Percentiles rank a stretch among this genome's conserved stretches.
Evolutionary conservation across 2,797 vertebrate species (phyloP).

Genomic region (Eleutherodactylus coqui): DNA sequence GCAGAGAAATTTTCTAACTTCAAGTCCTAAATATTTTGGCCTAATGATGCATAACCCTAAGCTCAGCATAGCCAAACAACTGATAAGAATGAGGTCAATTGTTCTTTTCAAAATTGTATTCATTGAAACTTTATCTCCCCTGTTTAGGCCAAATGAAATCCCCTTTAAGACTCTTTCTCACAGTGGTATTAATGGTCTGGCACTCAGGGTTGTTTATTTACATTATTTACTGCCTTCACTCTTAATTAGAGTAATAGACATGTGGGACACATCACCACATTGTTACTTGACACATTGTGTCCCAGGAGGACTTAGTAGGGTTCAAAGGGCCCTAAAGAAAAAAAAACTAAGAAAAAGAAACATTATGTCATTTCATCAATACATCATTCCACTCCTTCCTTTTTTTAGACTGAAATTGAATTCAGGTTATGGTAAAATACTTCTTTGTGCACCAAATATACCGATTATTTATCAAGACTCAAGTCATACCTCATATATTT

Average conservation of each 20-base stretch:
- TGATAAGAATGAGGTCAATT: not conserved
- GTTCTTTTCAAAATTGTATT: not conserved
- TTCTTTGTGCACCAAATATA: not conserved
- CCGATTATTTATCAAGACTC: too few species aligned
- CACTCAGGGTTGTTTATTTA: conserved; percentile 18
- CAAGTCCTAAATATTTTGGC: not conserved
- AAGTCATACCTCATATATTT: too few species aligned
- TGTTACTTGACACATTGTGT: conserved; percentile 45
- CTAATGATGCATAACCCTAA: not conserved
- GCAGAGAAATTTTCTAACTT: not conserved
- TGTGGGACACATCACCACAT: conserved; percentile 55
- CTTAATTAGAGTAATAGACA: conserved; percentile 45
- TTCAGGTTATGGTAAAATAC: not conserved
- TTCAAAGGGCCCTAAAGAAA: conserved; percentile 20
- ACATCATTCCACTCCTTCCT: not conserved
- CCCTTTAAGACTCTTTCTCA: not conserved
- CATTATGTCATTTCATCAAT: not conserved
- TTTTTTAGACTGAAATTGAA: not conserved
- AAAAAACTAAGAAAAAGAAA: not conserved
- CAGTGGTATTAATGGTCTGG: not conserved
- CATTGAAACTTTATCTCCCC: not conserved
- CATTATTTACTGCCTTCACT: conserved; percentile 40
- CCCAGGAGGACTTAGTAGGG: conserved; percentile 36
- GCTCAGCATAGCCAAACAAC: not conserved
- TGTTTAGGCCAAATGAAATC: not conserved